phyloP scores from a whole-genome alignment of 2,113 vertebrate species.

The Rousettus leschenaultii region DNA sequence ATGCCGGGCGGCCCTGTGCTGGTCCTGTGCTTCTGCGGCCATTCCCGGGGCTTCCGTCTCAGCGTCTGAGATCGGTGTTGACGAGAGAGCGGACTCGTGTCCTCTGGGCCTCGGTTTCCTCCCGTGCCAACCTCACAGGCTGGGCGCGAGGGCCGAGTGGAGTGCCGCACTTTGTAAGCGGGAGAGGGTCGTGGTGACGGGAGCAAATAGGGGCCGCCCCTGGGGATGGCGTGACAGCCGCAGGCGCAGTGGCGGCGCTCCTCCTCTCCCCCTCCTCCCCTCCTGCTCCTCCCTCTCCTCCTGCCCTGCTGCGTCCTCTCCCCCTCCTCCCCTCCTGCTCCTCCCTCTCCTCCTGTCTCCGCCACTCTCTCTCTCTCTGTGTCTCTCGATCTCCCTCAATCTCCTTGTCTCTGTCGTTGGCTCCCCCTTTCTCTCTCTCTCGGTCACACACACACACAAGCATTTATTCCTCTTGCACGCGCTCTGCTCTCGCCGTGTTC shows the following conservation, averaged over 20 bases:
- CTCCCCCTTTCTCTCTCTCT: too few species aligned
- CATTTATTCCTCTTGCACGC: too few species aligned
- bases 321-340: too few species aligned
- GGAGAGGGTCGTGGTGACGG: background rate
- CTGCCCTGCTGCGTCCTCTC: accelerated
- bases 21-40: background rate
- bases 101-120: background rate
- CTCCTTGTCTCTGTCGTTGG: background rate
- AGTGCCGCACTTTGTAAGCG: accelerated
- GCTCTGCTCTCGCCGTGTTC: background rate
- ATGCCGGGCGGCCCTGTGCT: background rate
- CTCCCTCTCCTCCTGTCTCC: too few species aligned
- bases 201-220: accelerated
- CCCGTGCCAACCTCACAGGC: background rate
- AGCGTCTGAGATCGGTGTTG: background rate
- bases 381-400: background rate
- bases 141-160: background rate
- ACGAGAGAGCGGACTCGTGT: background rate
- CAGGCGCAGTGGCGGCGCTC: too few species aligned
- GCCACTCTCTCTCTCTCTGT: background rate
- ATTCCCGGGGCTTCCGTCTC: background rate
- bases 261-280: accelerated
- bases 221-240: accelerated
- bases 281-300: too few species aligned
- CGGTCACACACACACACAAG: too few species aligned